phyloP scores from a whole-genome alignment of 37 sponge, comb jelly and placozoan genomes.

The Tethya wilhelma region DNA sequence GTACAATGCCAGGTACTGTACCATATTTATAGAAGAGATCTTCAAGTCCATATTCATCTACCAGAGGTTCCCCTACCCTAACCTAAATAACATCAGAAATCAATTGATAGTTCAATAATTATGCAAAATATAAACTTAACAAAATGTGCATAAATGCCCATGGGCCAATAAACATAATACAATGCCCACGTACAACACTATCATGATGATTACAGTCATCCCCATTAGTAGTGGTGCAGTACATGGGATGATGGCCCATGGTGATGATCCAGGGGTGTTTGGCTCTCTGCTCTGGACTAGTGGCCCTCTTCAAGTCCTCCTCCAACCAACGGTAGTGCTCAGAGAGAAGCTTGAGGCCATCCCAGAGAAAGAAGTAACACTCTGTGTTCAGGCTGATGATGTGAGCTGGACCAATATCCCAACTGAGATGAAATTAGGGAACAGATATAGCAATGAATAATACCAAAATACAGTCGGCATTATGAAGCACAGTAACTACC shows the following conservation, averaged over 20 bases:
- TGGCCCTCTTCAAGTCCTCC: conserved; percentile 37
- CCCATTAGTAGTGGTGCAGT: conserved; percentile 50
- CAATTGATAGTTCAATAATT: too few relatives aligned
- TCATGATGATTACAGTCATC: conserved; percentile 53
- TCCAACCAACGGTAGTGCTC: conserved; percentile 54
- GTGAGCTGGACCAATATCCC: conserved; percentile 44
- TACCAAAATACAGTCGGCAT: too few relatives aligned
- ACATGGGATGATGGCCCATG: conserved; percentile 64
- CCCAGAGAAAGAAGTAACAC: conserved; percentile 36
- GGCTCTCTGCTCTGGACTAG: neutral
- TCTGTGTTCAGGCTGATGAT: conserved; percentile 55
- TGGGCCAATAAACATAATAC: too few relatives aligned
- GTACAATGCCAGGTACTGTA: too few relatives aligned
- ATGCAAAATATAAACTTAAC: too few relatives aligned
- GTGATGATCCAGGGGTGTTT: conserved; percentile 67
- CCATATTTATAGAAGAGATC: too few relatives aligned
- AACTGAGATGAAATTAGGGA: neutral
- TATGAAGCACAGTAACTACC: too few relatives aligned
- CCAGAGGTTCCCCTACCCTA: too few relatives aligned
- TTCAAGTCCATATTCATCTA: too few relatives aligned
- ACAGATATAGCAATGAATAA: neutral
- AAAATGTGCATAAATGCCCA: too few relatives aligned
- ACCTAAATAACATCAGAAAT: too few relatives aligned
- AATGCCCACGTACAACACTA: conserved; percentile 43
- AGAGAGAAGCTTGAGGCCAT: conserved; percentile 9